Evolutionary conservation across 2,797 vertebrate species (phyloP).

Genomic region (Syncerus caffer): DNA sequence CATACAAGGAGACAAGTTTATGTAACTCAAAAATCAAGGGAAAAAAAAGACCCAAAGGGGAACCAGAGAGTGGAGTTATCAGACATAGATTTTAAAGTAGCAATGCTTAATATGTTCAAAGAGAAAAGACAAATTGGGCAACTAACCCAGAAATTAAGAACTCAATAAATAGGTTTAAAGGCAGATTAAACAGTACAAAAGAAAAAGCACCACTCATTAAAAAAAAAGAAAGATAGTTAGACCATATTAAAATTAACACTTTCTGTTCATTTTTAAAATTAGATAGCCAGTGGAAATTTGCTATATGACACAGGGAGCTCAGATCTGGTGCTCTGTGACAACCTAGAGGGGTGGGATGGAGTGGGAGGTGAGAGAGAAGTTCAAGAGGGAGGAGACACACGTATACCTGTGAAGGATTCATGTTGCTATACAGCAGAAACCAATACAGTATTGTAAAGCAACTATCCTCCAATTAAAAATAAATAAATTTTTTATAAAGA

Average conservation of each 20-base stretch:
- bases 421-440: not conserved
- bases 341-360: not conserved
- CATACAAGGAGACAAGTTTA: not conserved
- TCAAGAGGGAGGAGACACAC: not conserved
- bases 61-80: not conserved
- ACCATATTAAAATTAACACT: not conserved
- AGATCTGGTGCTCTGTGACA: not conserved
- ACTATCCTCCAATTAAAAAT: not conserved
- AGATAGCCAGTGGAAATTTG: not conserved
- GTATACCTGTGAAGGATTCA: not conserved
- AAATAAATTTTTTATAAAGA: not conserved
- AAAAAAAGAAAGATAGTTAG: not conserved
- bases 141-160: not conserved
- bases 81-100: not conserved
- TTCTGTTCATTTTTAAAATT: not conserved
- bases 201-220: not conserved
- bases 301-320: not conserved
- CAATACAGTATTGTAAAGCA: not conserved
- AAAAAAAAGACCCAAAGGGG: not conserved
- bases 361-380: not conserved
- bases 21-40: not conserved
- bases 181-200: not conserved
- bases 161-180: not conserved
- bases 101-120: not conserved
- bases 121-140: not conserved